A percentile compares a stretch with the other conserved stretches of the same genome.
phyloP scores from a whole-genome alignment of 1,140 invertebrate species.

The Ditylenchus dipsaci region DNA sequence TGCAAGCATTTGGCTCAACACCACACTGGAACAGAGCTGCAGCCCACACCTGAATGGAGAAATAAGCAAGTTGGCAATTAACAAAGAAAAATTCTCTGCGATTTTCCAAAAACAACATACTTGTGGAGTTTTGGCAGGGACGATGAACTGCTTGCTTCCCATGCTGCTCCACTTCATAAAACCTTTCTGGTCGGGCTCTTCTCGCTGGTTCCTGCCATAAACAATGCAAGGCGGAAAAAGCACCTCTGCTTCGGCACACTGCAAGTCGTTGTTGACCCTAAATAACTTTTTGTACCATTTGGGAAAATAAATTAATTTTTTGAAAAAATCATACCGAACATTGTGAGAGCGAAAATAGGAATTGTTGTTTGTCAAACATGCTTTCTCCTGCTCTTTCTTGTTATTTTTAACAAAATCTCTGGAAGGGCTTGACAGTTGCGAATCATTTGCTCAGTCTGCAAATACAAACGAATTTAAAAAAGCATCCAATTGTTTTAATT shows the following conservation, averaged over 20 bases:
- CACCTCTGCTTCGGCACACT: not conserved
- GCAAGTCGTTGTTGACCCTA: constrained; percentile 3
- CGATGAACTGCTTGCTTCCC: not conserved
- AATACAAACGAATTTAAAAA: too few relatives aligned
- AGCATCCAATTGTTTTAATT: too few relatives aligned
- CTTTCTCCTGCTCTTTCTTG: constrained; percentile 10
- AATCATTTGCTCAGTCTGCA: constrained; percentile 26
- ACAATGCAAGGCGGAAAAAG: constrained; percentile 17
- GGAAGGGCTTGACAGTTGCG: constrained; percentile 19
- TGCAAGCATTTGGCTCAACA: constrained; percentile 10
- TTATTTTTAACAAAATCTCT: constrained; percentile 1
- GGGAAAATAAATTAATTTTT: too few relatives aligned
- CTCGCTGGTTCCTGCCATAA: not conserved
- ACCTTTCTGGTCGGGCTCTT: constrained; percentile 3
- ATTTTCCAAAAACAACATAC: too few relatives aligned
- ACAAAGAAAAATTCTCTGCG: too few relatives aligned
- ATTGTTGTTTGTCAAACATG: constrained; percentile 8
- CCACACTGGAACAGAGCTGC: constrained; percentile 1
- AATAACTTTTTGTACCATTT: not conserved
- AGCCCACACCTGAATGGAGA: too few relatives aligned
- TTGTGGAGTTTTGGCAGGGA: not conserved
- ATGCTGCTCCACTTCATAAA: not conserved
- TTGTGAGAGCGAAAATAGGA: constrained; percentile 21
- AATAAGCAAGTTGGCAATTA: too few relatives aligned
- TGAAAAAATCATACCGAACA: constrained; percentile 2